phyloP scores from a whole-genome alignment of 2,888 invertebrate genomes.

The Sphecodes monilicornis region DNA sequence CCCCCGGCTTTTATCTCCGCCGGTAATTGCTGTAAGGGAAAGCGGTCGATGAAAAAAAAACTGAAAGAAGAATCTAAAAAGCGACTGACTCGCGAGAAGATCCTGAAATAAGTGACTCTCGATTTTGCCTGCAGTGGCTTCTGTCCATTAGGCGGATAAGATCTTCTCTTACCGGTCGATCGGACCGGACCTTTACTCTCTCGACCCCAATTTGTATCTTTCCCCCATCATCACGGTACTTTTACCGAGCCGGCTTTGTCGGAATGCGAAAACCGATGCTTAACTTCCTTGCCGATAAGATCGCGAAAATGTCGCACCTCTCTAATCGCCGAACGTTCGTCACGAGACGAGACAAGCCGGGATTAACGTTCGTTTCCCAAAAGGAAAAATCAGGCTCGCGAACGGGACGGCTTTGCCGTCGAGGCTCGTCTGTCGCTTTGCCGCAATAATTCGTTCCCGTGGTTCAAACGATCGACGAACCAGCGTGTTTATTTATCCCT shows the following conservation, averaged over 20 bases:
- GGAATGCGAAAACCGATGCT: constrained; percentile 69
- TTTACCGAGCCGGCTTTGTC: constrained; percentile 63
- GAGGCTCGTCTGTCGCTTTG: constrained; percentile 27
- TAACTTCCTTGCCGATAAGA: constrained; percentile 61
- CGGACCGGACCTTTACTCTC: constrained; percentile 68
- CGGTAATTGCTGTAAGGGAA: constrained; percentile 3
- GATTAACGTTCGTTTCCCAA: constrained; percentile 1
- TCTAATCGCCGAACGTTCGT: constrained; percentile 42
- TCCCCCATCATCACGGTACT: constrained; percentile 61
- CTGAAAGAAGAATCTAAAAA: background rate
- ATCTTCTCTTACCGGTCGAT: constrained; percentile 74
- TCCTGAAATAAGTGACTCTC: constrained; percentile 74
- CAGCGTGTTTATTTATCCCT: constrained; percentile 75
- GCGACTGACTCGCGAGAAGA: constrained; percentile 25
- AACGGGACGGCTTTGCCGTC: background rate
- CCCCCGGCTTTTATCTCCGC: background rate
- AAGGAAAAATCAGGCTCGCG: constrained; percentile 21
- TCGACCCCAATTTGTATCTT: constrained; percentile 75
- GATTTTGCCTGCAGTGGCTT: constrained; percentile 77
- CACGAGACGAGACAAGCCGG: background rate
- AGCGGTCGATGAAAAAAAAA: background rate
- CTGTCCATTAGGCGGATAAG: constrained; percentile 82
- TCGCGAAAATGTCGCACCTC: constrained; percentile 66
- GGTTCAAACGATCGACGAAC: constrained; percentile 78
- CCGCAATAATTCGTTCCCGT: constrained; percentile 70